These are phyloP conservation scores for Nemoura dubitans DNA, from an alignment of 2,888 invertebrate species.

Conservation along the genomic window DNA sequence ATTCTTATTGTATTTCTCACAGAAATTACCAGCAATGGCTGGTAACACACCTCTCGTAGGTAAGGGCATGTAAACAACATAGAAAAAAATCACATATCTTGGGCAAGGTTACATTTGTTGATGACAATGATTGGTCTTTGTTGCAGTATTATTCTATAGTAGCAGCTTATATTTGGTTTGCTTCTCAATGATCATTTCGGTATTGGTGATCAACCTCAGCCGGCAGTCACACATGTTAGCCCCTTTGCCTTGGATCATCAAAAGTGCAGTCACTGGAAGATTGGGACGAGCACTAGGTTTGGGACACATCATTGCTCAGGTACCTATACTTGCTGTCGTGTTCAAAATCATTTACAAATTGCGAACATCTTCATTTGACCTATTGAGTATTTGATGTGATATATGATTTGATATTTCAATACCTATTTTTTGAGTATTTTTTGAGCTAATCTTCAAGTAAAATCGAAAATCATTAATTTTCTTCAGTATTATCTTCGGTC, in stretches of 20 bases:
- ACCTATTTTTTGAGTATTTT: too few relatives aligned
- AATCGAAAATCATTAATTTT: too few relatives aligned
- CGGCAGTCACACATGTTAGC: slow-evolving; percentile 60
- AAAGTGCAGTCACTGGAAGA: slow-evolving; percentile 55
- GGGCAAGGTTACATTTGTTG: too few relatives aligned
- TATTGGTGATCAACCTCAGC: slow-evolving; percentile 65
- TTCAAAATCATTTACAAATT: too few relatives aligned
- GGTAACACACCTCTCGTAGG: slow-evolving; percentile 67
- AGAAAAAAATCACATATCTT: not conserved
- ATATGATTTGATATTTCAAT: too few relatives aligned
- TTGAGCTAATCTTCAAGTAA: too few relatives aligned
- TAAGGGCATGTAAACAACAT: too few relatives aligned
- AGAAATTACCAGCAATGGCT: slow-evolving; percentile 66
- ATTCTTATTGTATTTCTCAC: slow-evolving; percentile 71
- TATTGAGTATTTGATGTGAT: too few relatives aligned
- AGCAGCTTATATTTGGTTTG: slow-evolving; percentile 63
- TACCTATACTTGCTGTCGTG: slow-evolving; percentile 48
- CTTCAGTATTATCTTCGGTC: too few relatives aligned
- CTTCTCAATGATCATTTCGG: slow-evolving; percentile 65
- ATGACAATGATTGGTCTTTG: slow-evolving; percentile 33
- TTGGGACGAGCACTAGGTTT: slow-evolving; percentile 54
- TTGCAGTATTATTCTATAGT: slow-evolving; percentile 67
- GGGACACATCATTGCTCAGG: slow-evolving; percentile 54
- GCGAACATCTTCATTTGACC: too few relatives aligned
- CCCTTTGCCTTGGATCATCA: slow-evolving; percentile 65